These are phyloP conservation scores for Heliopora coerulea DNA, from an alignment of 92 coral and sea anemone species.

Conservation along the genomic window DNA sequence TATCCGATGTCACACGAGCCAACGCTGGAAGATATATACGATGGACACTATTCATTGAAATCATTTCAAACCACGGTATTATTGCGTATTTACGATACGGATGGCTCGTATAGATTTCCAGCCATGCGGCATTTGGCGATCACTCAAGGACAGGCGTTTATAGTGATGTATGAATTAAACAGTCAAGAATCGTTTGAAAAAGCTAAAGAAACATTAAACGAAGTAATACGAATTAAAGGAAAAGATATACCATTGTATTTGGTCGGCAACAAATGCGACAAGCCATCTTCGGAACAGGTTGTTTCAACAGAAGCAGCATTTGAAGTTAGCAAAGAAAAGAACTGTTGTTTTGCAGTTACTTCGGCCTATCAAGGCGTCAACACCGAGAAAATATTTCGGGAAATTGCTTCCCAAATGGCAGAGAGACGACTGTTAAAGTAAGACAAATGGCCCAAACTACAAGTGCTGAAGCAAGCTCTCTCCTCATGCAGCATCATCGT, in stretches of 20 bases:
- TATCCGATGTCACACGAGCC: constrained; percentile 27
- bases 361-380: constrained; percentile 29
- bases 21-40: constrained; percentile 38
- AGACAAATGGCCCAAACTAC: background rate
- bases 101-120: constrained; percentile 40
- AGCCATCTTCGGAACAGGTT: constrained; percentile 31
- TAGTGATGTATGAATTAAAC: constrained; percentile 35
- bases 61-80: constrained; percentile 37
- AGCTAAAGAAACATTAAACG: constrained; percentile 26
- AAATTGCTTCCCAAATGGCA: constrained; percentile 40
- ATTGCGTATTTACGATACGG: constrained; percentile 34
- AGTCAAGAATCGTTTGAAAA: constrained; percentile 31
- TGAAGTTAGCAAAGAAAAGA: constrained; percentile 30
- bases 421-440: constrained; percentile 23
- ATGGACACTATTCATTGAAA: constrained; percentile 33
- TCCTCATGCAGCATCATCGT: no score
- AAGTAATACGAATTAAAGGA: constrained; percentile 14
- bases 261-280: constrained; percentile 36
- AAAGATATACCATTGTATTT: constrained; percentile 7
- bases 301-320: constrained; percentile 32
- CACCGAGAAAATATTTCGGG: constrained; percentile 46
- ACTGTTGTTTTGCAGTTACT: constrained; percentile 32
- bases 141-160: constrained; percentile 37
- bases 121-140: constrained; percentile 40
- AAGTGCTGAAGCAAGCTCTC: no score